phyloP scores from a whole-genome alignment of 2,797 vertebrate genomes.

The Ciconia nigra region DNA sequence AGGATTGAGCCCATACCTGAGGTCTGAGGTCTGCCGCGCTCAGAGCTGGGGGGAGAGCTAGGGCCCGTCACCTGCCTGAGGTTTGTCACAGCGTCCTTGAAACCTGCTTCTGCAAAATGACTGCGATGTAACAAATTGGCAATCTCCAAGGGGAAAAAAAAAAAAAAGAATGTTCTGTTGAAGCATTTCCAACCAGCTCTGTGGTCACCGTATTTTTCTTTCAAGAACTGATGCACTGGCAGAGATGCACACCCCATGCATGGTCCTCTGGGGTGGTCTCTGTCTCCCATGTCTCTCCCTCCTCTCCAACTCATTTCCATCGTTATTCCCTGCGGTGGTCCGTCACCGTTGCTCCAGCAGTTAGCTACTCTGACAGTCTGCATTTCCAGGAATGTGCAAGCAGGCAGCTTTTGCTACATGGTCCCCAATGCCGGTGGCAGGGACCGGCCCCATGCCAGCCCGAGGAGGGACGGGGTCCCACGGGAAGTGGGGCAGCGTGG shows the following conservation, averaged over 20 bases:
- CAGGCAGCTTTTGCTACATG: accelerated
- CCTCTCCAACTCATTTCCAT: not conserved
- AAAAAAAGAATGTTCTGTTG: not conserved
- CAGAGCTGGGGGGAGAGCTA: not conserved
- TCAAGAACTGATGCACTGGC: not conserved
- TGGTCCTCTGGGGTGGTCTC: not conserved
- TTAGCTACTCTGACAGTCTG: not conserved
- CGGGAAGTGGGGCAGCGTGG: accelerated
- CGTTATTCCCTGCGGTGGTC: not conserved
- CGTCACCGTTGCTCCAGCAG: not conserved
- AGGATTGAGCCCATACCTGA: not conserved
- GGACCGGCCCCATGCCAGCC: not conserved
- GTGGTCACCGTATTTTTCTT: not conserved
- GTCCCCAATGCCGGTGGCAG: accelerated
- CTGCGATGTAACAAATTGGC: not conserved
- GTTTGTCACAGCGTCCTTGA: not conserved
- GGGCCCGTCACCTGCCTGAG: not conserved
- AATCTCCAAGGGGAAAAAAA: accelerated
- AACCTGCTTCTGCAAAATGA: not conserved
- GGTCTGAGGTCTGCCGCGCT: not conserved
- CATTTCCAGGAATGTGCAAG: not conserved
- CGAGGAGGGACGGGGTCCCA: not conserved
- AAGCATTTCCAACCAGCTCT: not conserved
- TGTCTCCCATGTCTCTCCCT: not conserved
- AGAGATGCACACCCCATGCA: not conserved